phyloP scores from a whole-genome alignment of 1,140 invertebrate genomes.

The Melanaphis sacchari region DNA sequence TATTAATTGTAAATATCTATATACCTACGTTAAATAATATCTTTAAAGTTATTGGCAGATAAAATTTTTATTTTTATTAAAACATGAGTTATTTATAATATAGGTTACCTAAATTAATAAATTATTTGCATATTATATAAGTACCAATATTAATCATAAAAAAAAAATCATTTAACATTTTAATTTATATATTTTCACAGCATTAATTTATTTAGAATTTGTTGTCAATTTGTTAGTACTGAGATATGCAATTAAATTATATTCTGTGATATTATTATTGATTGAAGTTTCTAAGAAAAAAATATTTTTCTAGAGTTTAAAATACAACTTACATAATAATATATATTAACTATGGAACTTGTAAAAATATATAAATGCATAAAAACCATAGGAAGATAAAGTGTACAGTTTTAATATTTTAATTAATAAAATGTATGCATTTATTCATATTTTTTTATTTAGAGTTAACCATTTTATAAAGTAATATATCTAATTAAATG shows the following conservation, averaged over 20 bases:
- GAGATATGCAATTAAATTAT: not conserved
- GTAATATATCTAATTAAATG: not conserved
- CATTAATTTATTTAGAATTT: not conserved
- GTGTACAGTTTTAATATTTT: not conserved
- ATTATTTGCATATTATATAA: no score
- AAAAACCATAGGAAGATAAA: no score
- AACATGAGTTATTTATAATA: not conserved
- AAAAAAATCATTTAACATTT: no score
- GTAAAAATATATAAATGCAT: not conserved
- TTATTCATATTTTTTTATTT: not conserved
- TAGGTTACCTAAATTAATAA: not conserved
- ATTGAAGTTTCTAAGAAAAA: not conserved
- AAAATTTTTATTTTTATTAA: not conserved
- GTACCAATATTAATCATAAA: no score
- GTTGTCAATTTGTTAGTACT: not conserved
- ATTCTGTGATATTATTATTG: not conserved
- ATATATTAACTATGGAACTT: not conserved
- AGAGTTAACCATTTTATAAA: not conserved
- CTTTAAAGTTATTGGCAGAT: not conserved
- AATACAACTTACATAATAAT: not conserved
- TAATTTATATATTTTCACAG: not conserved
- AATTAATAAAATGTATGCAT: not conserved
- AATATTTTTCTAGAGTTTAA: not conserved
- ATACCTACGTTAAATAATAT: not conserved
- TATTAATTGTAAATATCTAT: no score